These are phyloP conservation scores for Phodopus roborovskii DNA, from an alignment of 2,113 vertebrate genomes.

Conservation along the genomic window DNA sequence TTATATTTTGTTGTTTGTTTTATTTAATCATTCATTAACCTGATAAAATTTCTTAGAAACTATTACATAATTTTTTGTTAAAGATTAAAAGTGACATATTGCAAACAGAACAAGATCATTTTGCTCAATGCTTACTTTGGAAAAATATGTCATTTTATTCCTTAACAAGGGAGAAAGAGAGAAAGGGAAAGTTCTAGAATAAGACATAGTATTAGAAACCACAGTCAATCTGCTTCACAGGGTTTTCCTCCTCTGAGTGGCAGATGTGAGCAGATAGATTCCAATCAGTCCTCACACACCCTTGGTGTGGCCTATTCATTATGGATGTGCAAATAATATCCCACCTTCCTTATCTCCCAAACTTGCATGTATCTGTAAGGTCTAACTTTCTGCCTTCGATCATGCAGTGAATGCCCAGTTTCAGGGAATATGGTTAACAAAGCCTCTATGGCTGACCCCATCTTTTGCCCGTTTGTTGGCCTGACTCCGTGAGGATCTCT, in stretches of 20 bases:
- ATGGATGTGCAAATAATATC: constrained; percentile 77
- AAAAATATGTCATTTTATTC: constrained; percentile 19
- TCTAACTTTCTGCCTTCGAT: constrained; percentile 75
- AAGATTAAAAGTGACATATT: constrained; percentile 55
- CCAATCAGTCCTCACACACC: constrained; percentile 78
- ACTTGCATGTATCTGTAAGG: constrained; percentile 44
- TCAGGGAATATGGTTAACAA: constrained; percentile 57
- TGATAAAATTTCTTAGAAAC: constrained; percentile 77
- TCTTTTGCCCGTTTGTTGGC: background rate
- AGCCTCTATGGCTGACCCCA: constrained; percentile 1
- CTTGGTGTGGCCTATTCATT: constrained; percentile 72
- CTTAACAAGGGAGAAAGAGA: constrained; percentile 29
- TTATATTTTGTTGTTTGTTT: background rate
- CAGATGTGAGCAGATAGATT: constrained; percentile 77
- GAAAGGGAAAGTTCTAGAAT: constrained; percentile 5
- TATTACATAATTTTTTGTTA: constrained; percentile 80
- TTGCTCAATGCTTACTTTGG: background rate
- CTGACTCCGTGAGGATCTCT: constrained; percentile 43
- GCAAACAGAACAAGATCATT: constrained; percentile 36
- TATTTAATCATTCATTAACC: constrained; percentile 24
- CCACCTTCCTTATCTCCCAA: constrained; percentile 66
- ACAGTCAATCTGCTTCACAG: constrained; percentile 38
- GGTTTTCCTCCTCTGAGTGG: constrained; percentile 66
- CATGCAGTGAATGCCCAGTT: constrained; percentile 65
- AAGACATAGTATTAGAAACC: constrained; percentile 8